Conservation (phyloP, 2,888 invertebrate genomes). For the Galerucella pusilla region DNA sequence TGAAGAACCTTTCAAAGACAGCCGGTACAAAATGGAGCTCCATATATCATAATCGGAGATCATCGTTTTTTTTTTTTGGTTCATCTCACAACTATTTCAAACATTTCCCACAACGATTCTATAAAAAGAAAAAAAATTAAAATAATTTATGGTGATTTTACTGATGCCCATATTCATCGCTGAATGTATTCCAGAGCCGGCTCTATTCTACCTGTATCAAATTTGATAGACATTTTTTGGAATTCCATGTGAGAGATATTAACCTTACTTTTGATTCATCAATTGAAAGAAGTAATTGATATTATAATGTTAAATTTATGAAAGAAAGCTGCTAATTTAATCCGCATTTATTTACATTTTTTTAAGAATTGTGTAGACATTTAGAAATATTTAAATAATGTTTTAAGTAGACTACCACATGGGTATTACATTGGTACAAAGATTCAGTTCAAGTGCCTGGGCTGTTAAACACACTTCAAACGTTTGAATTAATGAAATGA, state of each 20-base stretch:
- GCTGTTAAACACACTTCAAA: too few relatives aligned
- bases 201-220: neutral
- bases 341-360: too few relatives aligned
- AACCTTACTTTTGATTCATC: neutral
- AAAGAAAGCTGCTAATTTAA: too few relatives aligned
- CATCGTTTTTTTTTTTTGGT: slow-evolving; percentile 10
- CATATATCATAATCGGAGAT: slow-evolving; percentile 20
- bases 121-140: slow-evolving; percentile 18
- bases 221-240: neutral
- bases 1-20: slow-evolving; percentile 20
- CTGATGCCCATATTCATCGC: slow-evolving; percentile 18
- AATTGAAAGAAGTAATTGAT: neutral
- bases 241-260: neutral
- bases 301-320: too few relatives aligned
- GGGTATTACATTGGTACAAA: too few relatives aligned
- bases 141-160: slow-evolving; percentile 18
- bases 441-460: too few relatives aligned
- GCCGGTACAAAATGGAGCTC: slow-evolving; percentile 17
- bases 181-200: slow-evolving; percentile 15
- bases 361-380: too few relatives aligned
- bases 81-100: slow-evolving; percentile 28
- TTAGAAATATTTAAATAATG: too few relatives aligned
- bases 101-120: slow-evolving; percentile 22
- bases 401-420: too few relatives aligned
- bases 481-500: too few relatives aligned